These are phyloP conservation scores for Diprion similis DNA, from an alignment of 1,140 invertebrate species.

Conservation along the genomic window DNA sequence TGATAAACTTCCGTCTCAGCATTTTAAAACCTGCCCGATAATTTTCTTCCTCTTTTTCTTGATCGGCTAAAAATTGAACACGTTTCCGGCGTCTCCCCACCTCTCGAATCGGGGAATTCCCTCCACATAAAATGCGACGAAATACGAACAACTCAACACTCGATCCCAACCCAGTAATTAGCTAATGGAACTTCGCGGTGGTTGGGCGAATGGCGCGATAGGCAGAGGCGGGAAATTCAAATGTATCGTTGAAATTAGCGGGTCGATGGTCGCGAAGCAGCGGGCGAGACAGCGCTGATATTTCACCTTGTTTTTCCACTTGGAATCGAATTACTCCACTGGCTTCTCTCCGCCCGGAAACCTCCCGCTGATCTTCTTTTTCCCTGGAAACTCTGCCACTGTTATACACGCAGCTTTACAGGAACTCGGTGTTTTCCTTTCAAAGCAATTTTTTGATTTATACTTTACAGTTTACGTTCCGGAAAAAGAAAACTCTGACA, in stretches of 20 bases:
- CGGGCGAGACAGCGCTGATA: constrained; percentile 42
- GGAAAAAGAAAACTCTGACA: too few species aligned
- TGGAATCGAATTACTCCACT: neutral
- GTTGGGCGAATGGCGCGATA: constrained; percentile 16
- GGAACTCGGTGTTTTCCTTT: too few species aligned
- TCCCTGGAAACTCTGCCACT: neutral
- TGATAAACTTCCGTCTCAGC: too few species aligned
- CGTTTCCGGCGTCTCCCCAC: too few species aligned
- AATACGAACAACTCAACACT: constrained; percentile 4
- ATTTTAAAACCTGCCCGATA: too few species aligned
- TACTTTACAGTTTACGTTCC: too few species aligned
- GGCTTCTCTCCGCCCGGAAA: neutral
- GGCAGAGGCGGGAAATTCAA: constrained; percentile 57
- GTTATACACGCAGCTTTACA: too few species aligned
- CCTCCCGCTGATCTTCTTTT: neutral
- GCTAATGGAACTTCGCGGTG: constrained; percentile 54
- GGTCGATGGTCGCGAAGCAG: constrained; percentile 28
- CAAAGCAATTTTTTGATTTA: too few species aligned
- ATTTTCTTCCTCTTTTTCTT: too few species aligned
- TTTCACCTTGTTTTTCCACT: constrained; percentile 58
- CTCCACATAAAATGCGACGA: neutral
- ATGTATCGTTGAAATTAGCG: constrained; percentile 57
- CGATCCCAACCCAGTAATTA: constrained; percentile 50
- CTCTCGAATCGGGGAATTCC: neutral
- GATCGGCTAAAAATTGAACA: too few species aligned